These are phyloP conservation scores for Ptychobarbus kaznakovi DNA, from an alignment of 2,797 vertebrate species.

Conservation along the genomic window DNA sequence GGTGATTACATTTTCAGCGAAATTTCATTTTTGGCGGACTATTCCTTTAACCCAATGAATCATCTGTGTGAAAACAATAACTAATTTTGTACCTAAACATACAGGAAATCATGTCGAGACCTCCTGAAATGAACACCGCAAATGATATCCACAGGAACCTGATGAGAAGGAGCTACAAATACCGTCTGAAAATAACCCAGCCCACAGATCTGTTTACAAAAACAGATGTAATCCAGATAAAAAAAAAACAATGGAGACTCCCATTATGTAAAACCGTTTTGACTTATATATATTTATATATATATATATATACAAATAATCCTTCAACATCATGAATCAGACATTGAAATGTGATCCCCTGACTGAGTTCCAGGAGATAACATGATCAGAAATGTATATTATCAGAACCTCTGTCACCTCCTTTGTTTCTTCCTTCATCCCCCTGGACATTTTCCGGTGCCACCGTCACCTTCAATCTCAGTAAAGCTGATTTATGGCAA, in stretches of 20 bases:
- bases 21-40: neutral
- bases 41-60: neutral
- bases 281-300: neutral
- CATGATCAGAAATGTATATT: slow-evolving; percentile 1
- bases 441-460: neutral
- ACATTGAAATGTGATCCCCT: neutral
- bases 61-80: neutral
- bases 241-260: neutral
- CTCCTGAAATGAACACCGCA: neutral
- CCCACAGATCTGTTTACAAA: neutral
- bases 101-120: neutral
- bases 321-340: neutral
- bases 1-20: neutral
- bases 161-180: neutral
- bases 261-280: neutral
- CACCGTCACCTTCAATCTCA: slow-evolving; percentile 26
- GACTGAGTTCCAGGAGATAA: neutral
- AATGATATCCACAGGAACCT: neutral
- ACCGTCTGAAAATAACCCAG: neutral
- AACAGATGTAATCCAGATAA: too few species aligned
- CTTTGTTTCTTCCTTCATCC: slow-evolving; percentile 4
- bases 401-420: slow-evolving; percentile 8
- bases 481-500: slow-evolving; percentile 40
- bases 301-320: neutral
- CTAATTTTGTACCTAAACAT: neutral